Base-by-base conservation (phyloP, 1,140 invertebrate genomes). In the Trachymyrmex septentrionalis region DNA sequence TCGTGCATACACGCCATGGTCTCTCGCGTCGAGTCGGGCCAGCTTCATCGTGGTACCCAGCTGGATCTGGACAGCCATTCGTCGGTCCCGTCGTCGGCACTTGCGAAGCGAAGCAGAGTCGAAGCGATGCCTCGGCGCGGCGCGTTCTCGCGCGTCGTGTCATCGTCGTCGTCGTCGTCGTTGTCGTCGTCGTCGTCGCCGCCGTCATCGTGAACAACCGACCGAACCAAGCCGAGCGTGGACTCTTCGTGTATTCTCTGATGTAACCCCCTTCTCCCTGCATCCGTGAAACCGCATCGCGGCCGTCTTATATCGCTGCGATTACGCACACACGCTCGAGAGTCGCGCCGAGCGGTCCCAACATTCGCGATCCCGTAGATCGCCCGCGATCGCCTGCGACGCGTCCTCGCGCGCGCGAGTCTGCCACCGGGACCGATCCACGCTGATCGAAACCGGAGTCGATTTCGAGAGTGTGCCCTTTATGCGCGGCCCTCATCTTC, bases 1-100 rank as follows among this genome's bases (percentile, higher is more conserved):
- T 90, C 88, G 88, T 87, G 88, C 89, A 87, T 72, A 73, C 63
- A 77, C 88, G 88, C 75, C 86, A 90, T 90, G 89, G 88, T 90
- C 80, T 85, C 80, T 90, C 86, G 89, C 63, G 73, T 90, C 89
- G 85, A 86, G 86, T 90, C 89, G 85, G 87, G 55, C 85, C 85
- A 90, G 86, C 88, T 67, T 88, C 87, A 48, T 89, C 88, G 71
- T 66, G 84, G 77, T 82, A 59, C 77, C 77, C 87, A 90, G 87
- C 77, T 90, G 87, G 88, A 82, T 88, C 87, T 77, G 55, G 71
- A 84, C 87, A 53, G 69, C 77, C 72, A 78, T 87, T 88, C 59
- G 71, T 86, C 57, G 87, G 63, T 55, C 53, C 75, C 84, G 30
- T 76, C 76, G 76, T 81, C 75, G 59, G 12, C 66, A 57, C 73